These are phyloP conservation scores for Tanypteryx hageni DNA, from an alignment of 2,888 invertebrate genomes.

Conservation along the genomic window DNA sequence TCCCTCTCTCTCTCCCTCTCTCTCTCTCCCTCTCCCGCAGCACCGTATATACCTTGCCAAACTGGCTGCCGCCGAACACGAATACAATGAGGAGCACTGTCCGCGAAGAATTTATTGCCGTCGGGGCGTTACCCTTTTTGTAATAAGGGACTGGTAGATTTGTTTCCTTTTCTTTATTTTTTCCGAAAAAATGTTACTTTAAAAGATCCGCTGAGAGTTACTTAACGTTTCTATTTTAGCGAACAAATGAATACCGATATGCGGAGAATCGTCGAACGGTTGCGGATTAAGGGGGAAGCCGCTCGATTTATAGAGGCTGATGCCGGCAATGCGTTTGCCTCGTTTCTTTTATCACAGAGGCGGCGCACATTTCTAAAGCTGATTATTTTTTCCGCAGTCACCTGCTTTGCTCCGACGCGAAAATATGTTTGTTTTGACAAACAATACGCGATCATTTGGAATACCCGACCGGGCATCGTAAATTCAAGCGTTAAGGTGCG, in stretches of 20 bases:
- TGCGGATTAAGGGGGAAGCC: no score
- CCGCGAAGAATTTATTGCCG: slow-evolving; percentile 49
- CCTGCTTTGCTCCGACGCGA: no score
- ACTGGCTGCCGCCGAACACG: slow-evolving; percentile 38
- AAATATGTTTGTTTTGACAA: no score
- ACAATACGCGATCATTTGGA: no score
- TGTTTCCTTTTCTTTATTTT: neutral
- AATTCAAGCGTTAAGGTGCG: no score
- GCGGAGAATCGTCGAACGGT: neutral
- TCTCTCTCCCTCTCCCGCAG: slow-evolving; percentile 11
- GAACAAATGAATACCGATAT: neutral
- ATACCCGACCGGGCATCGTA: no score
- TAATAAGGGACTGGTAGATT: neutral
- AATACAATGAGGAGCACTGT: slow-evolving; percentile 59
- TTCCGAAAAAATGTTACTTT: slow-evolving; percentile 19
- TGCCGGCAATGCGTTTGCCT: no score
- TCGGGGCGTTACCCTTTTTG: slow-evolving; percentile 54
- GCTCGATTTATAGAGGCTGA: no score
- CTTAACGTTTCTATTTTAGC: neutral
- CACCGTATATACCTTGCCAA: slow-evolving; percentile 61
- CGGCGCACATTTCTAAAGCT: no score
- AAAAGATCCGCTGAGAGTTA: slow-evolving; percentile 9
- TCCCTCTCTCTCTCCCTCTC: slow-evolving; percentile 10
- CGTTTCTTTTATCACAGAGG: no score
- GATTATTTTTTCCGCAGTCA: no score